Evolutionary conservation across 2,888 invertebrate genomes (phyloP), one percentile per base, ranked within the genome.

Genomic region (Metallyticus violacea): DNA sequence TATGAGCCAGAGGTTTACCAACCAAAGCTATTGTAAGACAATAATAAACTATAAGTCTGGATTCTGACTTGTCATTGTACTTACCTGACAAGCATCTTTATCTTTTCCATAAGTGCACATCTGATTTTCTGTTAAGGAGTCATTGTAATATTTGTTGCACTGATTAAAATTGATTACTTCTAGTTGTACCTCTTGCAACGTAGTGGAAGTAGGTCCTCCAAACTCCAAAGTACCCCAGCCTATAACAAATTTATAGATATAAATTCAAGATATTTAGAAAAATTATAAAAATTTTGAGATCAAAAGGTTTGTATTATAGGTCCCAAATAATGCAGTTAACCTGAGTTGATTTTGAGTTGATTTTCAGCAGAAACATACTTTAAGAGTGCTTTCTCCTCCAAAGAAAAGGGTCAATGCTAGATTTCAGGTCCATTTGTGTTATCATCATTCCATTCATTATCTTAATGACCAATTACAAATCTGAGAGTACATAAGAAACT

Each of bases 21-120:
- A 62, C 7, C 7, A 62, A 62, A 62, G 76, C 7, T 7, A 15
- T 7, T 7, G 76, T 7, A 62, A 15, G 15, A 62, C 7, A 62
- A 62, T 7, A 62, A 62, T 2, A 77, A 77, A 15, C 25, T 76
- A 4, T 26, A 9, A 6, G 1, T 79, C 15, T 62, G 15, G 76
- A 7, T 62, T 62, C 15, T 85, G 6, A 29, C 22, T n/a, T 40
- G 22, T n/a, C 81, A 62, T 7, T n/a, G n/a, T n/a, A n/a, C 25
- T 85, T 89, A 94, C 95, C 92, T 94, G 94, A 89, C 95, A 95
- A 26, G 94, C 90, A 88, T 95, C 95, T 88, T 93, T 94, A 28
- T 92, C 93, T 0, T 88, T 88, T 0, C 92, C 90, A 26, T 89
- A 93, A 0, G 95, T 94, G 89, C 95, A 95, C 40, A 94, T 90